These are phyloP conservation scores for Centropus unirufus DNA, from an alignment of 2,113 vertebrate genomes.

Conservation along the genomic window DNA sequence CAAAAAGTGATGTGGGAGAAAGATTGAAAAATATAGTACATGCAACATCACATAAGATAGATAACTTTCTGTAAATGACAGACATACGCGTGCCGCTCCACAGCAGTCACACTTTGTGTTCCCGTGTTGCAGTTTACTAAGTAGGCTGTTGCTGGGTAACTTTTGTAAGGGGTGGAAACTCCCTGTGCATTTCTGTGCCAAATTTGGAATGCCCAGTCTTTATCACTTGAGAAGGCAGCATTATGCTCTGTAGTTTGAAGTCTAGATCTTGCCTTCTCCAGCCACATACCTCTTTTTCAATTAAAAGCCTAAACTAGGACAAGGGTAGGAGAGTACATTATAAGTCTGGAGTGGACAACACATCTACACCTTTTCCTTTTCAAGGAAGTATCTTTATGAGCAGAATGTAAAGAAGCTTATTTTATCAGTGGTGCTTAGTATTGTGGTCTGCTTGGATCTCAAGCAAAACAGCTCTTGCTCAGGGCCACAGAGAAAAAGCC, in stretches of 20 bases:
- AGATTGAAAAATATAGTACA: neutral
- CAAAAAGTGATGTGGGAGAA: neutral
- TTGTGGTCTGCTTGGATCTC: neutral
- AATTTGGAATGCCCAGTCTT: neutral
- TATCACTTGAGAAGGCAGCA: neutral
- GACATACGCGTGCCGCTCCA: rapidly evolving
- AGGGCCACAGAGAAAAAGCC: neutral
- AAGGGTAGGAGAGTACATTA: neutral
- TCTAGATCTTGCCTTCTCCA: neutral
- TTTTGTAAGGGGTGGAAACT: neutral
- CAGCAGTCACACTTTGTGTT: neutral
- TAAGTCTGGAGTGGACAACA: neutral
- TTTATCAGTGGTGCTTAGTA: constrained; percentile 13
- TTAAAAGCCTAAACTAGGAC: neutral
- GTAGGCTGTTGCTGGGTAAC: neutral
- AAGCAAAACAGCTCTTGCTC: constrained; percentile 22
- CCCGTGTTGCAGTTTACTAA: neutral
- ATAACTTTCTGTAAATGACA: neutral
- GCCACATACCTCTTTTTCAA: neutral
- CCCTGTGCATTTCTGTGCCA: neutral
- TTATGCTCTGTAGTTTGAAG: neutral
- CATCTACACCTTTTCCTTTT: neutral
- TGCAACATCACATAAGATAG: neutral
- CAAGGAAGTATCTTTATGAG: neutral
- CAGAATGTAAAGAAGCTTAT: constrained; percentile 33